These are phyloP conservation scores for Tenebrosternarchus preto DNA, from an alignment of 2,113 vertebrate species.

Conservation along the genomic window DNA sequence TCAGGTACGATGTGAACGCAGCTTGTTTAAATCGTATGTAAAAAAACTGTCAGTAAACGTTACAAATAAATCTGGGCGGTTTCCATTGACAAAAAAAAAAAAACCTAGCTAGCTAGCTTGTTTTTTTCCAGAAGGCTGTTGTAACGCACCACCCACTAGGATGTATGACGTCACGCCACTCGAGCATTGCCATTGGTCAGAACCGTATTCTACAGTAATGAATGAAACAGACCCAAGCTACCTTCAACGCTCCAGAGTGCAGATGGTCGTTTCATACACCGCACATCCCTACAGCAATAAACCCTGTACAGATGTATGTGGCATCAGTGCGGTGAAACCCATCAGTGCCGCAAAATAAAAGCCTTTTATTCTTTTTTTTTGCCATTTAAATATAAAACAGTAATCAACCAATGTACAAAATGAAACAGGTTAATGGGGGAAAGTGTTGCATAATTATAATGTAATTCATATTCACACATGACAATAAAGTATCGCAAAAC, in stretches of 20 bases:
- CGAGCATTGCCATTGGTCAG: conserved; percentile 64
- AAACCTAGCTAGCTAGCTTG: conserved; percentile 53
- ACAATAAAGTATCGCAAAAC: not conserved
- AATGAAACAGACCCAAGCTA: not conserved
- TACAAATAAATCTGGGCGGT: conserved; percentile 55
- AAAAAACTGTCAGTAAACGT: conserved; percentile 6
- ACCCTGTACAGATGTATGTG: not conserved
- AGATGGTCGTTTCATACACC: not conserved
- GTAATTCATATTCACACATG: conserved; percentile 40
- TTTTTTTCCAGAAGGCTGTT: conserved; percentile 68
- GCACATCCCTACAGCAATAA: too few species aligned
- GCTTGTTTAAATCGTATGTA: not conserved
- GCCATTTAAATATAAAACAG: conserved; percentile 76
- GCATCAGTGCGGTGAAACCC: not conserved
- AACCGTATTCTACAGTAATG: not conserved
- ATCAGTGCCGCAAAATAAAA: conserved; percentile 61
- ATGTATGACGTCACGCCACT: conserved; percentile 62
- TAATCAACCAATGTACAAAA: conserved; percentile 70
- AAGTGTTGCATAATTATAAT: conserved; percentile 47
- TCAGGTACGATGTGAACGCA: not conserved
- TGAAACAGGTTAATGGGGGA: conserved; percentile 61
- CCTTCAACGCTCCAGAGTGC: not conserved
- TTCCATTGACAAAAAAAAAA: conserved; percentile 65
- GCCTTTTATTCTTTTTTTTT: conserved; percentile 72
- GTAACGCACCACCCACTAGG: conserved; percentile 43